Evolutionary conservation across 2,797 vertebrate species (phyloP).

Genomic region (Liasis olivaceus): DNA sequence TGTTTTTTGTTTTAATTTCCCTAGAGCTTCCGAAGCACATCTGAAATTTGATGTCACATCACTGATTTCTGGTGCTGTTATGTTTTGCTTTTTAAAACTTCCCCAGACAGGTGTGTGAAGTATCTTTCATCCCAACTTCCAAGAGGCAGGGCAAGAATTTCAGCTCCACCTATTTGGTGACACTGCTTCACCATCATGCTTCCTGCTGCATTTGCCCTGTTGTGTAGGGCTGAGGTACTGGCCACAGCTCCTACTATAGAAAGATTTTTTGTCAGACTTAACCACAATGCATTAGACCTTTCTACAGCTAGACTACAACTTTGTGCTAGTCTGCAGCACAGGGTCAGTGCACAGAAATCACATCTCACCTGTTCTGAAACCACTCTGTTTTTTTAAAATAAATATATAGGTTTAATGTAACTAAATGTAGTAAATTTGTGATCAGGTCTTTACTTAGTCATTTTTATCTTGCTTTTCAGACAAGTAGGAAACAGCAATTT

Average conservation of each 20-base stretch:
- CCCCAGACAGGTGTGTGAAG: not conserved
- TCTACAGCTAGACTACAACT: not conserved
- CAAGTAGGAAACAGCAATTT: not conserved
- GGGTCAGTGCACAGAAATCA: not conserved
- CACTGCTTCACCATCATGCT: not conserved
- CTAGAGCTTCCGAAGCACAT: not conserved
- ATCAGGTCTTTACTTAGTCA: not conserved
- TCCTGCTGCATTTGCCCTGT: not conserved
- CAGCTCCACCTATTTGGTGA: not conserved
- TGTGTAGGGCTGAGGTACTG: not conserved
- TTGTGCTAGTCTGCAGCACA: not conserved
- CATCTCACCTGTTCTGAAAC: not conserved
- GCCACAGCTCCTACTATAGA: not conserved
- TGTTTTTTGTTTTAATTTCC: not conserved
- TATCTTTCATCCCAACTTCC: not conserved
- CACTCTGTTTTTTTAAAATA: not conserved
- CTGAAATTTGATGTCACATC: not conserved
- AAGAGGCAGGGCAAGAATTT: not conserved
- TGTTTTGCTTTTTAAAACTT: not conserved
- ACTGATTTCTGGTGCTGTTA: not conserved
- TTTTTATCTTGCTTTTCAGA: not conserved
- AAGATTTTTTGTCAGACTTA: not conserved
- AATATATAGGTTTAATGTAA: not conserved
- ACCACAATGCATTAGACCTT: not conserved
- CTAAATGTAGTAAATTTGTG: not conserved